A percentile compares a stretch with the other conserved stretches of the same genome.
phyloP scores from a whole-genome alignment of 2,888 invertebrate genomes.

The Portevinia maculata region DNA sequence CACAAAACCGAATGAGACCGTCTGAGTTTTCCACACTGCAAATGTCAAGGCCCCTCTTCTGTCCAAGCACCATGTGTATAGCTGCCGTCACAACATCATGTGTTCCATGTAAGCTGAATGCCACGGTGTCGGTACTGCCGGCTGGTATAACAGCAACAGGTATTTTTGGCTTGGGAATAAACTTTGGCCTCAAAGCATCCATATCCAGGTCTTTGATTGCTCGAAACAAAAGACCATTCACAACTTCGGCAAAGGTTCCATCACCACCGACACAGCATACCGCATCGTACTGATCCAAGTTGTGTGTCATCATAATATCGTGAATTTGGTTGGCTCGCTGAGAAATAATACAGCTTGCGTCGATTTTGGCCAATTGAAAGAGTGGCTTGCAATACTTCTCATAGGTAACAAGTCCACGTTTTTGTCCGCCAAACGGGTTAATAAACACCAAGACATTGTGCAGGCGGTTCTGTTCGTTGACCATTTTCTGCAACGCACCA shows the following conservation, averaged over 20 bases:
- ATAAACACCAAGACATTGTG: slow-evolving; percentile 90
- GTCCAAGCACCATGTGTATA: slow-evolving; percentile 92
- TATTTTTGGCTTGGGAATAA: slow-evolving; percentile 81
- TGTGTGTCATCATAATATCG: slow-evolving; percentile 85
- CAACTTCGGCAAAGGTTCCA: slow-evolving; percentile 92
- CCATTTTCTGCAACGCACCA: slow-evolving; percentile 84
- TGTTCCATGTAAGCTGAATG: slow-evolving; percentile 90
- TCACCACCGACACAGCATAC: slow-evolving; percentile 93
- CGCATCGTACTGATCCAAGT: slow-evolving; percentile 86
- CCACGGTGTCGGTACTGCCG: slow-evolving; percentile 91
- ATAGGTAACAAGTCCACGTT: slow-evolving; percentile 88
- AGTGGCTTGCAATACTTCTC: slow-evolving; percentile 88
- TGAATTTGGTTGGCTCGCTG: slow-evolving; percentile 90
- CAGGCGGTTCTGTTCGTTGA: slow-evolving; percentile 84
- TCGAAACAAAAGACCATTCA: slow-evolving; percentile 89
- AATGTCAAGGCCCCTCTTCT: slow-evolving; percentile 88
- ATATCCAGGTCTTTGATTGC: slow-evolving; percentile 79
- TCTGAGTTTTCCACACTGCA: slow-evolving; percentile 87
- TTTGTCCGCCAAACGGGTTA: slow-evolving; percentile 93
- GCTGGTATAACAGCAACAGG: slow-evolving; percentile 86
- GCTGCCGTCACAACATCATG: slow-evolving; percentile 91
- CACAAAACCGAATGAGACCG: slow-evolving; percentile 86
- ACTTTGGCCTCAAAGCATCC: slow-evolving; percentile 78
- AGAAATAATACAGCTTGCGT: slow-evolving; percentile 87
- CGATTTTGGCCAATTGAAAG: slow-evolving; percentile 86